phyloP scores from a whole-genome alignment of 2,888 invertebrate species.

The Venusia cambrica region DNA sequence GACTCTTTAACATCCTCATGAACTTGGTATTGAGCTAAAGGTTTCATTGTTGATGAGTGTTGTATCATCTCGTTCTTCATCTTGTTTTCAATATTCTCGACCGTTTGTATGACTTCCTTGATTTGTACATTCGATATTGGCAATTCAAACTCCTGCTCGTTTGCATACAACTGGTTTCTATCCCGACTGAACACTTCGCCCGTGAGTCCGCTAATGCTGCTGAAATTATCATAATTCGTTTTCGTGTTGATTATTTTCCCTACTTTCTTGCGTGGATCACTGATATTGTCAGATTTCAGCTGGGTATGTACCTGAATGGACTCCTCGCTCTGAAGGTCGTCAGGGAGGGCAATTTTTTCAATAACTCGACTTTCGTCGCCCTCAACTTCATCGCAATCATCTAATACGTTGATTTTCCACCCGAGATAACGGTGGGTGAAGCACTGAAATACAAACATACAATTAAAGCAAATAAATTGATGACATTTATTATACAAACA shows the following conservation, averaged over 20 bases:
- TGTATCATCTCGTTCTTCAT: constrained; percentile 54
- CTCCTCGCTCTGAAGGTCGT: constrained; percentile 64
- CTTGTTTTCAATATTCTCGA: constrained; percentile 63
- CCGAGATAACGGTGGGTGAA: constrained; percentile 96
- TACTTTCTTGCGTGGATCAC: constrained; percentile 63
- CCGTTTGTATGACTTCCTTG: constrained; percentile 67
- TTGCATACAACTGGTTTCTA: constrained; percentile 43
- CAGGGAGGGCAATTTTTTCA: constrained; percentile 56
- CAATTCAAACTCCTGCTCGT: constrained; percentile 66
- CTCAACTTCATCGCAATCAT: constrained; percentile 85
- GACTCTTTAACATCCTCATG: constrained; percentile 58
- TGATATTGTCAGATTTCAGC: constrained; percentile 82
- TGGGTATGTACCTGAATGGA: constrained; percentile 85
- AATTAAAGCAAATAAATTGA: constrained; percentile 7
- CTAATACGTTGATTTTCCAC: constrained; percentile 96
- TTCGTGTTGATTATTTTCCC: constrained; percentile 74
- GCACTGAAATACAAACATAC: constrained; percentile 83
- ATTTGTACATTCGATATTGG: constrained; percentile 67
- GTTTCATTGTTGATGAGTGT: constrained; percentile 36
- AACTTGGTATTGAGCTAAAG: constrained; percentile 55
- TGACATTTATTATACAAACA: constrained; percentile 37
- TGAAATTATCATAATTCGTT: constrained; percentile 75
- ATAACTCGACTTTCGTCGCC: constrained; percentile 78
- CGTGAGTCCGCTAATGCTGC: constrained; percentile 61
- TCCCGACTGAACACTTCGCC: constrained; percentile 50